These are phyloP conservation scores for Trissonchulus latispiculum DNA, from an alignment of 2,888 invertebrate species.

Conservation along the genomic window DNA sequence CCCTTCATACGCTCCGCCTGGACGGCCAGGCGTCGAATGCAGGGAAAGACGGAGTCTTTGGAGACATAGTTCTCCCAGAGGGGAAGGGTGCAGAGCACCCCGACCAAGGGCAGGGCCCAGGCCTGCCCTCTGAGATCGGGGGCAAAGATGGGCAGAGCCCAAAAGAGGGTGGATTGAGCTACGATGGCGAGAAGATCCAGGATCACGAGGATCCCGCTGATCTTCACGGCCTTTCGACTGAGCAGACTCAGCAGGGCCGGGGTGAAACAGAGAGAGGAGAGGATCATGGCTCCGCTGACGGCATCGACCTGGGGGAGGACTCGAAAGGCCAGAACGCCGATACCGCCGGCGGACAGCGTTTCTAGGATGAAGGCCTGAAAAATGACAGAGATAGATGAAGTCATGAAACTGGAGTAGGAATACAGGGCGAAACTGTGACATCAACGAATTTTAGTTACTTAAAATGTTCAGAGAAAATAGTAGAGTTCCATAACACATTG, in stretches of 20 bases:
- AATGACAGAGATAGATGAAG: no score
- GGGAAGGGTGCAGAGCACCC: slow-evolving; percentile 74
- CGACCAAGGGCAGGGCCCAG: slow-evolving; percentile 74
- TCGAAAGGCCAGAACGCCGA: slow-evolving; percentile 72
- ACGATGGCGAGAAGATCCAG: slow-evolving; percentile 69
- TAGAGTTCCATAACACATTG: no score
- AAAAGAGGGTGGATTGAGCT: slow-evolving; percentile 78
- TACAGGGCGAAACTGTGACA: no score
- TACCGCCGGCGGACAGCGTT: slow-evolving; percentile 73
- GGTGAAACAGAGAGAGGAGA: slow-evolving; percentile 83
- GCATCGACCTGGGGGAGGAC: slow-evolving; percentile 84
- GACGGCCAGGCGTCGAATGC: slow-evolving; percentile 35
- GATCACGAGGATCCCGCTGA: slow-evolving; percentile 38
- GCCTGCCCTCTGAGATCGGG: slow-evolving; percentile 45
- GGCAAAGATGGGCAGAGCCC: slow-evolving; percentile 64
- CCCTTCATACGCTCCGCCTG: slow-evolving; percentile 55
- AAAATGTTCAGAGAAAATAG: no score
- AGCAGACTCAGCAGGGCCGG: slow-evolving; percentile 57
- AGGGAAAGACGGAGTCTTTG: slow-evolving; percentile 64
- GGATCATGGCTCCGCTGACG: slow-evolving; percentile 87
- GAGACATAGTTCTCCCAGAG: slow-evolving; percentile 99
- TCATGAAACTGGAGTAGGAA: no score
- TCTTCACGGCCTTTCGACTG: slow-evolving; percentile 49
- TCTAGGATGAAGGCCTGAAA: slow-evolving; percentile 64
- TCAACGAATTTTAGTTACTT: no score